Evolutionary conservation across 2,888 invertebrate genomes (phyloP).

Genomic region (Eledone cirrhosa): DNA sequence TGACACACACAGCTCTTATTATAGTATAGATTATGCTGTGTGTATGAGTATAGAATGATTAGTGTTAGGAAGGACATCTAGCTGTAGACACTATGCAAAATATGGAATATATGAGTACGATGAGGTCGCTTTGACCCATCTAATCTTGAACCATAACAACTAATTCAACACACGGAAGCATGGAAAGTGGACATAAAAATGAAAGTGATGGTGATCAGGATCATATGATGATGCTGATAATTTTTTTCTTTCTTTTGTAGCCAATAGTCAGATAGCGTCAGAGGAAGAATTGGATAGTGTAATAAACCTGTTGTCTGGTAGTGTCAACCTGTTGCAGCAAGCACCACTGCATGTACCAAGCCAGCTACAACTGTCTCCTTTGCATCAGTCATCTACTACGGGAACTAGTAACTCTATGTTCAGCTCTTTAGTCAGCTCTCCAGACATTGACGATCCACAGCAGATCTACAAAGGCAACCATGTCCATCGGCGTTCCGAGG

Average conservation of each 20-base stretch:
- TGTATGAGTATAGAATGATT: too few relatives aligned
- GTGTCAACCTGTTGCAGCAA: constrained; percentile 36
- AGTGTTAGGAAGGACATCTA: too few relatives aligned
- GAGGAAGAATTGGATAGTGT: constrained; percentile 63
- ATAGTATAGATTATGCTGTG: too few relatives aligned
- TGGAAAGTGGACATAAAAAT: too few relatives aligned
- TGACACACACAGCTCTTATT: too few relatives aligned
- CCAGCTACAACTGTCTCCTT: constrained; percentile 31
- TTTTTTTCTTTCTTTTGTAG: not conserved
- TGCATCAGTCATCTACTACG: constrained; percentile 34
- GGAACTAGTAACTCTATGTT: constrained; percentile 43
- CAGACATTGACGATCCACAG: constrained; percentile 35
- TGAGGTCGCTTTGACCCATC: too few relatives aligned
- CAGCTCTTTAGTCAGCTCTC: constrained; percentile 38
- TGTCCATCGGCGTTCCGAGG: constrained; percentile 55
- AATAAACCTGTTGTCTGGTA: constrained; percentile 59
- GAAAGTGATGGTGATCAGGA: too few relatives aligned
- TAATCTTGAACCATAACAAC: too few relatives aligned
- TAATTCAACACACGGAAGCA: too few relatives aligned
- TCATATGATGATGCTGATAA: too few relatives aligned
- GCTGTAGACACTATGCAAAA: too few relatives aligned
- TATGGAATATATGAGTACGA: too few relatives aligned
- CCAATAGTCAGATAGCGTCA: constrained; percentile 47
- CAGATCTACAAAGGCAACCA: constrained; percentile 34
- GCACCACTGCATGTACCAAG: constrained; percentile 31